Evolutionary conservation across 2,113 vertebrate genomes (phyloP).

Genomic region (Anarhynchus alexandrinus): DNA sequence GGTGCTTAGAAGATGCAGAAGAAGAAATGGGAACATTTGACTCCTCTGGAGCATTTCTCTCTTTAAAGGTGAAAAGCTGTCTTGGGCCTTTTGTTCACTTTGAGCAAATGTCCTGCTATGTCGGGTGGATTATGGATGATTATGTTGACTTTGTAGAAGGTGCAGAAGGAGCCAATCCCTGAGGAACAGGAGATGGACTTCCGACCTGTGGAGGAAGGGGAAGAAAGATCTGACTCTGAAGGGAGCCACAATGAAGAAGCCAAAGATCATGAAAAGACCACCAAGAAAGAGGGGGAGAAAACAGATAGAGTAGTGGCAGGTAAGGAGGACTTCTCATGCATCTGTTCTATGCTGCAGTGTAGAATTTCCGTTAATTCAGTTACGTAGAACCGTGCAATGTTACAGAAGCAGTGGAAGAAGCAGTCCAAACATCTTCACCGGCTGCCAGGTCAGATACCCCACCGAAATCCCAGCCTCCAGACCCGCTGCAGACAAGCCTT

Average conservation of each 20-base stretch:
- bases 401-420: constrained; percentile 74
- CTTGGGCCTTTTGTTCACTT: not conserved
- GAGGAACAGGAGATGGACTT: constrained; percentile 98
- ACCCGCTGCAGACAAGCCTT: constrained; percentile 32
- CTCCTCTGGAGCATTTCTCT: constrained; percentile 95
- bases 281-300: constrained; percentile 77
- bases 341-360: not conserved
- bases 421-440: constrained; percentile 57
- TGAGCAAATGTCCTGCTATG: not conserved
- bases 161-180: constrained; percentile 93
- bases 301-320: constrained; percentile 60
- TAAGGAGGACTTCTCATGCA: not conserved
- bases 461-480: constrained; percentile 69
- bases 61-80: constrained; percentile 83
- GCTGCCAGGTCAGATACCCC: constrained; percentile 68
- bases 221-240: constrained; percentile 87
- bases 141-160: constrained; percentile 77
- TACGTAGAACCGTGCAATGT: constrained; percentile 35
- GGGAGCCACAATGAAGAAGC: constrained; percentile 84
- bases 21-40: constrained; percentile 98
- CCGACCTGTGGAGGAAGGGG: constrained; percentile 87
- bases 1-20: constrained; percentile 97
- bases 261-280: constrained; percentile 84
- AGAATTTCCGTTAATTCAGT: not conserved
- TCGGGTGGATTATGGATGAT: not conserved